phyloP scores from a whole-genome alignment of 2,797 vertebrate species.

The Natrix natrix region DNA sequence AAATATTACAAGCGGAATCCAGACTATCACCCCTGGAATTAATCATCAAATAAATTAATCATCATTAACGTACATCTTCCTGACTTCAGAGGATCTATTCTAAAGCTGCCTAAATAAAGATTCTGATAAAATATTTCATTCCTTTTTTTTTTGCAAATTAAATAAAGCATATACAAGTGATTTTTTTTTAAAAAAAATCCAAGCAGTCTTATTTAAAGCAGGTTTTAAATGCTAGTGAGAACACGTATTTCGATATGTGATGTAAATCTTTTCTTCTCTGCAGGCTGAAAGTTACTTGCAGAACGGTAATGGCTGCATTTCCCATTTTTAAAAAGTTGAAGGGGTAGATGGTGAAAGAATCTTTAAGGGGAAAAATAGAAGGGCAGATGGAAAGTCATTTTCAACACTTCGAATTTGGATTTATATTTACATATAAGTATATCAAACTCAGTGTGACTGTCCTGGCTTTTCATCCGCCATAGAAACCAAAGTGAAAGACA shows the following conservation, averaged over 20 bases:
- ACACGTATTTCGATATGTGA: not conserved
- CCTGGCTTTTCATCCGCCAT: too few species aligned
- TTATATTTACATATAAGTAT: too few species aligned
- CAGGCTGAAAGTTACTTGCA: not conserved
- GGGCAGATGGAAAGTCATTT: not conserved
- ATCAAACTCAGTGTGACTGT: too few species aligned
- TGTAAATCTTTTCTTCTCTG: not conserved
- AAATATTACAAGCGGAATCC: not conserved
- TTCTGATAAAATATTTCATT: not conserved
- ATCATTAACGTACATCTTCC: not conserved
- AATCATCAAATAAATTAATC: not conserved
- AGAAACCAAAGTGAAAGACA: too few species aligned
- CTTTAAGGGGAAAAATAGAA: not conserved
- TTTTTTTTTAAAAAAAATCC: not conserved
- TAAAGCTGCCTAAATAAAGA: not conserved
- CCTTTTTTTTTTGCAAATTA: not conserved
- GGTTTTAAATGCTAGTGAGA: not conserved
- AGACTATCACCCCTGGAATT: not conserved
- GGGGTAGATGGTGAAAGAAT: not conserved
- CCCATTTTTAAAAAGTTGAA: not conserved
- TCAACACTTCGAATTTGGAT: not conserved
- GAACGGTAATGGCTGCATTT: not conserved
- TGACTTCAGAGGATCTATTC: not conserved
- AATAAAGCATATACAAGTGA: not conserved
- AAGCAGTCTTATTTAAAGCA: not conserved